phyloP scores from a whole-genome alignment of 2,113 vertebrate genomes.

The Bujurquina vittata region DNA sequence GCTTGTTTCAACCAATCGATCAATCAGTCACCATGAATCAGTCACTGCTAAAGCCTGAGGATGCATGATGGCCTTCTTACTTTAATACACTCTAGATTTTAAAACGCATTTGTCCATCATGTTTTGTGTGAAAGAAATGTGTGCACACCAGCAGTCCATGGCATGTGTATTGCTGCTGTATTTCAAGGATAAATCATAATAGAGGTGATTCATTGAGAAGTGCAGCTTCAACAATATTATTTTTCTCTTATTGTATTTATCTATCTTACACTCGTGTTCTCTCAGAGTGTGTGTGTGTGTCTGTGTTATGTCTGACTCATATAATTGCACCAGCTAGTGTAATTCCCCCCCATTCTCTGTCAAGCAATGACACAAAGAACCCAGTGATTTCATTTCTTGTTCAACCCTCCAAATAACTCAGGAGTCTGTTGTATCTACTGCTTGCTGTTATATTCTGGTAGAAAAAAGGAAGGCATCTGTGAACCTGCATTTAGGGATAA shows the following conservation, averaged over 20 bases:
- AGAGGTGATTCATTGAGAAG: background rate
- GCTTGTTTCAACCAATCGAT: slow-evolving; percentile 51
- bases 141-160: background rate
- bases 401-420: slow-evolving; percentile 27
- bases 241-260: background rate
- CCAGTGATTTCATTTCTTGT: slow-evolving; percentile 43
- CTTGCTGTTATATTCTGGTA: background rate
- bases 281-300: background rate
- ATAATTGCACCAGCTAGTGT: slow-evolving; percentile 45
- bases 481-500: background rate
- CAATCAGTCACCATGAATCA: slow-evolving; percentile 55
- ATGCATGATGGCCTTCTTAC: background rate
- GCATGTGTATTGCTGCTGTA: background rate
- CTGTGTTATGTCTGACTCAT: slow-evolving; percentile 47
- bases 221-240: slow-evolving; percentile 19
- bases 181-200: slow-evolving; percentile 1
- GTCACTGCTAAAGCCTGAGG: slow-evolving; percentile 32
- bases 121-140: slow-evolving; percentile 24
- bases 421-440: background rate
- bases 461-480: background rate
- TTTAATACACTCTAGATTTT: slow-evolving; percentile 27
- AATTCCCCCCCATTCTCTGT: slow-evolving; percentile 47
- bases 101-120: slow-evolving; percentile 43
- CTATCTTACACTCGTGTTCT: background rate
- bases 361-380: slow-evolving; percentile 51